These are phyloP conservation scores for Vanessa cardui DNA, from an alignment of 2,888 invertebrate genomes.

Conservation along the genomic window DNA sequence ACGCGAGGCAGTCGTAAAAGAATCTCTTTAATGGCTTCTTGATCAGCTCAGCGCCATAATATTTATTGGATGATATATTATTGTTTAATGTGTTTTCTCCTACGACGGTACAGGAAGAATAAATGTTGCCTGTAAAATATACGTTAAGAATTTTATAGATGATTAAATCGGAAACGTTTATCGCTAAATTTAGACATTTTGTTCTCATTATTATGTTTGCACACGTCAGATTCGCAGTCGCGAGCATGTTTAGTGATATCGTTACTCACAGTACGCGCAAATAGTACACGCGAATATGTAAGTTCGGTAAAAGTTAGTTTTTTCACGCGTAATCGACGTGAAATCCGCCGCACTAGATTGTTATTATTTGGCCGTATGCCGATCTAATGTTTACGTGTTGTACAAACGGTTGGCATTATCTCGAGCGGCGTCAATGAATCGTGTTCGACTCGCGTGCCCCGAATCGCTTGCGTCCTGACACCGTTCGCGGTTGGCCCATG, in stretches of 20 bases:
- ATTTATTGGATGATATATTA: constrained; percentile 44
- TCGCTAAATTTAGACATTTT: constrained; percentile 34
- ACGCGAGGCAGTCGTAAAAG: constrained; percentile 50
- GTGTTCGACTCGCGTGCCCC: constrained; percentile 56
- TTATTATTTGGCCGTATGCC: constrained; percentile 45
- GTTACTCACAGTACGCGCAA: background rate
- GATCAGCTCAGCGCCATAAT: constrained; percentile 55
- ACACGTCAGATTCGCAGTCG: background rate
- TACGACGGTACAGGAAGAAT: constrained; percentile 28
- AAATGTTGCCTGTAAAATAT: constrained; percentile 31
- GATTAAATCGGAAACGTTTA: constrained; percentile 19
- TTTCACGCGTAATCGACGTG: constrained; percentile 5
- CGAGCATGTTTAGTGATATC: too few relatives aligned
- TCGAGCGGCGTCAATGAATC: constrained; percentile 70
- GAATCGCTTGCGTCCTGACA: constrained; percentile 54
- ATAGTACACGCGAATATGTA: background rate
- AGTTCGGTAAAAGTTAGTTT: background rate
- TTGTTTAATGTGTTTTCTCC: constrained; percentile 38
- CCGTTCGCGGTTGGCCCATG: constrained; percentile 48
- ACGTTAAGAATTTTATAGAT: constrained; percentile 24
- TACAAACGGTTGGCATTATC: constrained; percentile 65
- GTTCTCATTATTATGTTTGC: constrained; percentile 17
- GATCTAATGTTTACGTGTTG: constrained; percentile 56
- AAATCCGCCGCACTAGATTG: constrained; percentile 13
- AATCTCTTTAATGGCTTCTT: constrained; percentile 51